Percentiles rank a stretch among this genome's conserved stretches.
These are phyloP conservation scores for Eupithecia insigniata DNA, from an alignment of 2,888 invertebrate species.

Conservation along the genomic window DNA sequence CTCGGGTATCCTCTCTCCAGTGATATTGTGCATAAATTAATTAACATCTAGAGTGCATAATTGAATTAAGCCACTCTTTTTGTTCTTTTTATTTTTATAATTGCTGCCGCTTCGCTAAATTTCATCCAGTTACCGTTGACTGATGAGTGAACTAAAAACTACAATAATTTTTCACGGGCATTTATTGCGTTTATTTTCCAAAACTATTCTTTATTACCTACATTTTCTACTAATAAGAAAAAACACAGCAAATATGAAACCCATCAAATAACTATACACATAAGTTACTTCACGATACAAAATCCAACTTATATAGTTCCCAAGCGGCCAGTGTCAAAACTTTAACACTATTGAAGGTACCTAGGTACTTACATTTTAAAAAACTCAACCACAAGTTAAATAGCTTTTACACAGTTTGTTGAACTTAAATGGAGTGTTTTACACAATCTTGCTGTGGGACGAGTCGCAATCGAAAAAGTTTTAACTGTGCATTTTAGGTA, in stretches of 20 bases:
- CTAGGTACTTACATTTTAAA: conserved; percentile 38
- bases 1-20: not conserved
- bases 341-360: conserved; percentile 36
- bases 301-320: conserved; percentile 25
- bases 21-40: conserved; percentile 24
- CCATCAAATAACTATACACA: not conserved
- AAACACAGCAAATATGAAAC: not conserved
- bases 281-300: not conserved
- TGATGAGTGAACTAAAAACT: not conserved
- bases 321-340: conserved; percentile 39
- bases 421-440: conserved; percentile 46
- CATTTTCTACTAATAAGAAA: too few species aligned
- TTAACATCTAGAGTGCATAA: conserved; percentile 15
- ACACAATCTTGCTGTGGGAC: conserved; percentile 27
- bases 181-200: too few species aligned
- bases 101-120: not conserved
- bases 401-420: conserved; percentile 47
- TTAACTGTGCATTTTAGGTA: conserved; percentile 18
- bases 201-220: not conserved
- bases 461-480: conserved; percentile 39
- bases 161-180: not conserved
- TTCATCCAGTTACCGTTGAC: too few species aligned
- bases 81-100: not conserved
- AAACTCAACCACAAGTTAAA: conserved; percentile 51
- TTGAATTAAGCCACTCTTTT: conserved; percentile 6